A percentile compares a stretch with the other conserved stretches of the same genome.
phyloP scores from a whole-genome alignment of 2,797 vertebrate species.

The Pelochelys cantorii region DNA sequence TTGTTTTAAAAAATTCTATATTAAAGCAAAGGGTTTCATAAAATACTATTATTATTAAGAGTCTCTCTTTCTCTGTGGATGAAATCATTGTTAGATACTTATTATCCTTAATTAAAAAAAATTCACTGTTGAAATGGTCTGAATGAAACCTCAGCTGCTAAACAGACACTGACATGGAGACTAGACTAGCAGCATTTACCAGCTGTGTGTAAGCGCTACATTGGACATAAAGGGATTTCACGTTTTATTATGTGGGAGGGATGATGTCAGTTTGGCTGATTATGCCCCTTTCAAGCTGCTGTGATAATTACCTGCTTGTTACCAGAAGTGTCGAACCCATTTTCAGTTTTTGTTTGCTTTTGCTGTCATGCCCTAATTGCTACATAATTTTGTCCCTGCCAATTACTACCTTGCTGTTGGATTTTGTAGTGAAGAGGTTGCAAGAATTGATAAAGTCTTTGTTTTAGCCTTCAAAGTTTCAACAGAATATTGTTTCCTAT shows the following conservation, averaged over 20 bases:
- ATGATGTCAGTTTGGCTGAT: conserved; percentile 77
- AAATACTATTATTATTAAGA: not conserved
- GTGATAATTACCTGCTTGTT: conserved; percentile 79
- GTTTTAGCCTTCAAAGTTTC: conserved; percentile 48
- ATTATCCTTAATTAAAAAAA: conserved; percentile 32
- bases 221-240: conserved; percentile 71
- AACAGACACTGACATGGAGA: conserved; percentile 1
- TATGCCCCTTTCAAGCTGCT: conserved; percentile 77
- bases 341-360: conserved; percentile 79
- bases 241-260: conserved; percentile 74
- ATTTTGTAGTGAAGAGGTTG: conserved; percentile 72
- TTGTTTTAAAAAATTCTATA: not conserved
- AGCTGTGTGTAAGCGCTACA: conserved; percentile 69
- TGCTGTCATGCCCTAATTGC: conserved; percentile 75
- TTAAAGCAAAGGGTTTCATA: not conserved
- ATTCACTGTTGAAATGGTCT: conserved; percentile 10
- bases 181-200: conserved; percentile 65
- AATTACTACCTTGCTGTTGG: conserved; percentile 73
- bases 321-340: conserved; percentile 76
- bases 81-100: not conserved
- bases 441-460: conserved; percentile 70
- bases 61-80: not conserved
- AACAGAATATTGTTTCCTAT: conserved; percentile 31
- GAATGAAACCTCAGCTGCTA: conserved; percentile 53
- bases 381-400: conserved; percentile 77